A percentile compares a stretch with the other conserved stretches of the same genome.
Evolutionary conservation across 2,888 invertebrate genomes (phyloP).

Genomic region (Zaprionus lineosus): DNA sequence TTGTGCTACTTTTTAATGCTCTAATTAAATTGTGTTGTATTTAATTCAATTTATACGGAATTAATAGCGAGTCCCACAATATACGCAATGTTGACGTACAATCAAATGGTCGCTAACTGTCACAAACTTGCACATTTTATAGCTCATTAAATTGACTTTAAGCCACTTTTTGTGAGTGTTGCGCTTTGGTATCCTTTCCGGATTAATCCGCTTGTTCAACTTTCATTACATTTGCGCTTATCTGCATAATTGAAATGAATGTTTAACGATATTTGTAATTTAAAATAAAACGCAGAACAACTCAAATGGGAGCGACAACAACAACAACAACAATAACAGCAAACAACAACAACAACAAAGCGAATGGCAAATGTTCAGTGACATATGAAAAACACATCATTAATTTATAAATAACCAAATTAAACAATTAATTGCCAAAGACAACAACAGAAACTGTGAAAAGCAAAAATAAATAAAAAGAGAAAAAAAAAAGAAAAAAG

Average conservation of each 20-base stretch:
- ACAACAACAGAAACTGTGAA: constrained; percentile 30
- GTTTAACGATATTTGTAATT: constrained; percentile 64
- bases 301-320: too few species aligned
- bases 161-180: constrained; percentile 44
- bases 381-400: constrained; percentile 79
- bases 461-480: constrained; percentile 13
- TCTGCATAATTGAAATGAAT: constrained; percentile 78
- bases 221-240: constrained; percentile 76
- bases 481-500: too few species aligned
- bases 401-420: constrained; percentile 77
- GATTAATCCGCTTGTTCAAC: constrained; percentile 74
- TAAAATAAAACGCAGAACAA: constrained; percentile 27
- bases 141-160: constrained; percentile 73
- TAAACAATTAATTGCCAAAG: constrained; percentile 78
- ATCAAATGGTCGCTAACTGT: constrained; percentile 54
- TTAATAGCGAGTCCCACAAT: too few species aligned
- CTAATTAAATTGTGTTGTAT: too few species aligned
- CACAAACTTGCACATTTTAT: constrained; percentile 34
- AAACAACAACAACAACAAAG: constrained; percentile 8
- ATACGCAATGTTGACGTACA: constrained; percentile 18
- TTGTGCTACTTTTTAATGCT: too few species aligned
- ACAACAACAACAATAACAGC: constrained; percentile 2
- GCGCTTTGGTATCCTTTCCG: background rate
- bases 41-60: too few species aligned
- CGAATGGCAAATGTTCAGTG: constrained; percentile 63